phyloP scores from a whole-genome alignment of 2,797 vertebrate genomes.

The Erpetoichthys calabaricus region DNA sequence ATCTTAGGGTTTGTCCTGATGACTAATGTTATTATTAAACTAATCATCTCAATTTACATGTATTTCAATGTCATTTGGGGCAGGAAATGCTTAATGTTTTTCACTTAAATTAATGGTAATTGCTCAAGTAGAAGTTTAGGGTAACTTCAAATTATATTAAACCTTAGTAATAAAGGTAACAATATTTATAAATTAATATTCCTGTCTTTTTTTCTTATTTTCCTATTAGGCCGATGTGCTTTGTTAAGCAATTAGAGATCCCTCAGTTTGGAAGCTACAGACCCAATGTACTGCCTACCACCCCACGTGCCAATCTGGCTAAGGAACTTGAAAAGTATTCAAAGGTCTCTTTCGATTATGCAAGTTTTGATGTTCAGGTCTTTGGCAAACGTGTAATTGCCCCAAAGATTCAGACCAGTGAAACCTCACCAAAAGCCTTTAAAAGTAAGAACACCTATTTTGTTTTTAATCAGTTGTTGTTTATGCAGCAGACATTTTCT shows the following conservation, averaged over 20 bases:
- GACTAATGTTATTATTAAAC: no score
- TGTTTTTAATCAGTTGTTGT: not conserved
- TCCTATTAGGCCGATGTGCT: conserved; percentile 83
- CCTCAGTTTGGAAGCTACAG: conserved; percentile 83
- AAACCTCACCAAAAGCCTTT: conserved; percentile 97
- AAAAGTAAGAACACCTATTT: conserved; percentile 67
- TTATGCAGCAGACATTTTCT: no score
- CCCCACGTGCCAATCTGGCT: conserved; percentile 86
- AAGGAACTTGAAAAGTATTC: conserved; percentile 98
- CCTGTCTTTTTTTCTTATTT: not conserved
- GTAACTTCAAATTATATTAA: no score
- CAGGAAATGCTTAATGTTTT: no score
- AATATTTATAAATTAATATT: no score
- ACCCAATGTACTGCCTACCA: conserved; percentile 71
- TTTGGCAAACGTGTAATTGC: conserved; percentile 94
- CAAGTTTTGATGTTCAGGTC: conserved; percentile 97
- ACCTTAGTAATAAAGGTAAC: no score
- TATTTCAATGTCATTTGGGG: no score
- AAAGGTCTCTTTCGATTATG: conserved; percentile 98
- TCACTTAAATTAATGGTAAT: no score
- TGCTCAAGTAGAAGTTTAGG: no score
- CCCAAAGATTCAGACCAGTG: conserved; percentile 94
- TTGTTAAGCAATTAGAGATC: conserved; percentile 92
- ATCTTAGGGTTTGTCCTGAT: no score
- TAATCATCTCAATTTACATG: no score